Evolutionary conservation across 2,888 invertebrate genomes (phyloP), one percentile per base, ranked within the genome.

Genomic region (Sialis lutaria): DNA sequence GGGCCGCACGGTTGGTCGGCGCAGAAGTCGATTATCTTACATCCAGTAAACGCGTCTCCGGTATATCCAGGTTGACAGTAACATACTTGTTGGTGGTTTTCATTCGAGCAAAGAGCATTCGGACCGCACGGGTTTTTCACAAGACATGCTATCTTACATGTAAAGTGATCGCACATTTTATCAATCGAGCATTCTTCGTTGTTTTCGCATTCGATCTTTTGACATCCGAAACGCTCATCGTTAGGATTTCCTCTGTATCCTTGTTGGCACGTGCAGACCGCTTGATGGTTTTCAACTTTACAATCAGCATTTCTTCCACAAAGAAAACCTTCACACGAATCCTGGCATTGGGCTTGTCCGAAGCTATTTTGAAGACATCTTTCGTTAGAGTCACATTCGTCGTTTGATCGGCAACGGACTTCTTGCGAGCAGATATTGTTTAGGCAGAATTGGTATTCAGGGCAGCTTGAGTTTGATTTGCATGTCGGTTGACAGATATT

Each of bases 11-110:
- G 87, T 40, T 75, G 74, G 53, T 77, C 75, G 44, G 74, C 72
- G 58, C 90, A 91, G 63, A 81, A 86, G 64, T 90, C 83, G 46
- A 89, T 78, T 46, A 80, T 66, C 45, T 71, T 67, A 57, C 91
- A 91, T 22, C 79, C 79, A 32, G 65, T 67, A 7, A 73, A 65
- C 2, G 89, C 79, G 62, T 89, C 79, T 4, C 89, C 90, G 1
- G 85, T 85, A 57, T 76, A 89, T 1, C 90, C 90, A 8, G 90
- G 89, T 64, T 88, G 88, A 60, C 91, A 91, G 56, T 84, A 82
- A 59, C 84, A 84, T 1, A 77, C 73, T 61, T 83, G 83, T 51
- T 73, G 72, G 58, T 91, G 90, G 56, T 78, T 77, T 62, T 88
- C 85, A 2, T 88, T 82, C 1, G 87, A 82, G 59, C 91, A 91